phyloP scores from a whole-genome alignment of 2,797 vertebrate genomes.

The Cryptoblepharus egeriae region DNA sequence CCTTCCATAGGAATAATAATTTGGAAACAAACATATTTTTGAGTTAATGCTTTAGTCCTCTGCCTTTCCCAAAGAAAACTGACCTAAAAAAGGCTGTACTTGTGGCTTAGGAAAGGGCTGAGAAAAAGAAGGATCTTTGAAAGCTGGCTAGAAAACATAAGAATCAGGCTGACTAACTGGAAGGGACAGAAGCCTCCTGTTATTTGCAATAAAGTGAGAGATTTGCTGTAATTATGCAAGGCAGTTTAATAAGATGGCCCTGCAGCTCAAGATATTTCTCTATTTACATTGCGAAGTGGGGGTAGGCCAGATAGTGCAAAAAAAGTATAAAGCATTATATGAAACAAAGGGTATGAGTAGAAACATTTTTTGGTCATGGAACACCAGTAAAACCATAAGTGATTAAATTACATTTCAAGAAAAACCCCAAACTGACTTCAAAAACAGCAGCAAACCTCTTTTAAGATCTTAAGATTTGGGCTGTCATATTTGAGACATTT shows the following conservation, averaged over 20 bases:
- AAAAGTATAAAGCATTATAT: constrained; percentile 36
- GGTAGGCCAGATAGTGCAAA: constrained; percentile 19
- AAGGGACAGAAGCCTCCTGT: constrained; percentile 48
- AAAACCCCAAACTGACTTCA: neutral
- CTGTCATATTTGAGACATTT: neutral
- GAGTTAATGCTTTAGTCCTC: neutral
- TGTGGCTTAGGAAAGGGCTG: neutral
- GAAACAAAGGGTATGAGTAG: constrained; percentile 37
- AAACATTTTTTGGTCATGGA: neutral
- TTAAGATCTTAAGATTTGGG: neutral
- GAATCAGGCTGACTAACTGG: neutral
- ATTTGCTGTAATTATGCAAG: constrained; percentile 25
- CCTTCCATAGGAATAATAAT: neutral
- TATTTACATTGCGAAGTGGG: constrained; percentile 36
- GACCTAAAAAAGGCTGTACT: neutral
- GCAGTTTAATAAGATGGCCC: constrained; percentile 46
- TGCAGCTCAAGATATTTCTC: neutral
- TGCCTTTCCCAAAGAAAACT: neutral
- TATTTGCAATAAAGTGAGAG: constrained; percentile 46
- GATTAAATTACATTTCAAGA: neutral
- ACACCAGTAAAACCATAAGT: neutral
- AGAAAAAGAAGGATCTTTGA: neutral
- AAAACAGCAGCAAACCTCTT: neutral
- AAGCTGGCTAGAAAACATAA: neutral
- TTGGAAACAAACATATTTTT: neutral